Evolutionary conservation across 2,113 vertebrate species (phyloP), one percentile per base, ranked within the genome.

Genomic region (Seriola dumerili): DNA sequence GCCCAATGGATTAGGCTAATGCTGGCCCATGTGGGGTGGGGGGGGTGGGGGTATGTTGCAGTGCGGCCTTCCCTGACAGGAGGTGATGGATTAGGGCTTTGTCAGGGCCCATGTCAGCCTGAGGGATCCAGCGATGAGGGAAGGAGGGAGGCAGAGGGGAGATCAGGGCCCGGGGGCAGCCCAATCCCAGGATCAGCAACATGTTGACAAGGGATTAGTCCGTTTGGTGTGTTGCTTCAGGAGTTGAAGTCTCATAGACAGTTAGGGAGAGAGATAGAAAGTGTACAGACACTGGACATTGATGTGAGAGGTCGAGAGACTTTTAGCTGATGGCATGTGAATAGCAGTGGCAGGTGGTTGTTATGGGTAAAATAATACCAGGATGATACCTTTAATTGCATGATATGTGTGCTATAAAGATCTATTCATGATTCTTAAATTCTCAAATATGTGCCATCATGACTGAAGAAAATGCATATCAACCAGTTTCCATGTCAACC

Each of bases 1-100:
- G 92, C 81, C 94, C 94, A 90, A 80, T 94, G 95, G 95, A 96
- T 97, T 96, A 97, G 95, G 96, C 92, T 96, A 96, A 97, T 95
- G 92, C 85, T 70, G 85, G 92, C 74, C 93, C 85, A 84, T 81
- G 91, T 85, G 78, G 80, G 84, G 85, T 82, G 80, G 91, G 86
- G 78, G 78, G 84, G 83, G 16, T 50, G 9, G 21, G 52, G n/a
- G 61, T 36, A 62, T 66, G 89, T 85, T 92, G 85, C 92, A 90
- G 93, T 91, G 89, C 85, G 83, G 95, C 94, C 91, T 85, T 93
- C 90, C 83, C 86, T 96, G 95, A 95, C 93, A 92, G 94, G 92
- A 94, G 92, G 79, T 94, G 94, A 95, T 95, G 92, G 95, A 95
- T 95, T 96, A 96, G 89, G 93, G 86, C 87, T 92, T 94, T 94